These are phyloP conservation scores for Bombylius major DNA, from an alignment of 2,888 invertebrate genomes.

Conservation along the genomic window DNA sequence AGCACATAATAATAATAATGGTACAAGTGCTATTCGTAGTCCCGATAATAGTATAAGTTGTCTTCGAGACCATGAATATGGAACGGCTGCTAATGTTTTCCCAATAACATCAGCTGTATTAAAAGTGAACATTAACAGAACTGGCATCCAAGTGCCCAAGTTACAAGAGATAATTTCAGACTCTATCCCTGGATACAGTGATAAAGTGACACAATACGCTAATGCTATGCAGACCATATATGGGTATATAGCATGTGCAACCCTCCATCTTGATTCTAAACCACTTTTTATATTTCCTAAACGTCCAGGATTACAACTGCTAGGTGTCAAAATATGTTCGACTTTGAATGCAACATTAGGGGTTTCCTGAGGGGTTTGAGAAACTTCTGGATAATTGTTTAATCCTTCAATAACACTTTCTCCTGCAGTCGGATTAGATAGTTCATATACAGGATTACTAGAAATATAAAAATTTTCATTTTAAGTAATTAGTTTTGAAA, in stretches of 20 bases:
- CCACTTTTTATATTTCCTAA: conserved; percentile 32
- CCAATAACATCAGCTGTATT: conserved; percentile 79
- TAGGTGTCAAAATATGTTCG: conserved; percentile 35
- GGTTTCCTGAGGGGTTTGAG: conserved; percentile 28
- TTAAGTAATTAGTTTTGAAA: neutral
- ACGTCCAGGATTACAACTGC: conserved; percentile 30
- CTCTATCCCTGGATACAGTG: conserved; percentile 81
- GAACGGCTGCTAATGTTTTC: conserved; percentile 67
- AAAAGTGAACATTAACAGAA: conserved; percentile 78
- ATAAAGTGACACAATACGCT: conserved; percentile 81
- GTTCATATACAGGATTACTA: conserved; percentile 74
- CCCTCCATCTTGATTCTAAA: conserved; percentile 54
- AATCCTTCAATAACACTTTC: conserved; percentile 37
- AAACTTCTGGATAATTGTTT: conserved; percentile 30
- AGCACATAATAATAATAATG: conserved; percentile 68
- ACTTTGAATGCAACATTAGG: conserved; percentile 35
- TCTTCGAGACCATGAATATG: conserved; percentile 71
- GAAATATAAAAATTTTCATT: neutral
- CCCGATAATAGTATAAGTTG: conserved; percentile 65
- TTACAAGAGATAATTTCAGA: conserved; percentile 77
- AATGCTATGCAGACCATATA: conserved; percentile 82
- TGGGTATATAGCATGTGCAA: conserved; percentile 73
- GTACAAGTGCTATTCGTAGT: conserved; percentile 61
- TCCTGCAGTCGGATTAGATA: conserved; percentile 47
- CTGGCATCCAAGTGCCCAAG: conserved; percentile 82